Evolutionary conservation across 2,888 invertebrate species (phyloP).

Genomic region (Steinernema hermaphroditum): DNA sequence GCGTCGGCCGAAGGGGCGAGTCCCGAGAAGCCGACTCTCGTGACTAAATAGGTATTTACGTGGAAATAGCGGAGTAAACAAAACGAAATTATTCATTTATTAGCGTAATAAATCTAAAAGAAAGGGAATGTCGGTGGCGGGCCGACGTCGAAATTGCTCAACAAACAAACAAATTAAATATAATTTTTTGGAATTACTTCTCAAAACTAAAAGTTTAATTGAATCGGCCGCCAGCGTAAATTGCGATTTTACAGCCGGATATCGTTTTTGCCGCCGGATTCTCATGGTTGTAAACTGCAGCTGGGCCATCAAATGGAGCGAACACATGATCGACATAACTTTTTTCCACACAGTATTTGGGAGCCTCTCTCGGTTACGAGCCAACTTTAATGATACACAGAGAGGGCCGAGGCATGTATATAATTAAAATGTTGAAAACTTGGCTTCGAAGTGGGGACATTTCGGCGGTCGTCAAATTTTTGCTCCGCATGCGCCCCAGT

Average conservation of each 20-base stretch:
- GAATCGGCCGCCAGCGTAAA: background rate
- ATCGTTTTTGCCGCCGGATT: background rate
- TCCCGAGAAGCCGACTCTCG: too few relatives aligned
- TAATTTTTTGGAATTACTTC: too few relatives aligned
- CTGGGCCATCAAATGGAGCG: background rate
- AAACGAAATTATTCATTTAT: too few relatives aligned
- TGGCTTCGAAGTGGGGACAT: background rate
- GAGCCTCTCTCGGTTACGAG: constrained; percentile 13
- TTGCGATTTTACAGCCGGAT: constrained; percentile 7
- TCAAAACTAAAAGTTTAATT: too few relatives aligned
- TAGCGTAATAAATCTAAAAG: too few relatives aligned
- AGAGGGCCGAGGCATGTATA: background rate
- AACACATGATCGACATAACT: constrained; percentile 26
- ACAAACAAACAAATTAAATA: too few relatives aligned
- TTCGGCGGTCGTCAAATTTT: background rate
- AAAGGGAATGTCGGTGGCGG: too few relatives aligned
- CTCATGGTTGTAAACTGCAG: constrained; percentile 22
- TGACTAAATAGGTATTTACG: too few relatives aligned
- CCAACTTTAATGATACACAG: background rate
- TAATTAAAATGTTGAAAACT: constrained; percentile 1
- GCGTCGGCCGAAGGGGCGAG: too few relatives aligned
- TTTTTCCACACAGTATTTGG: background rate
- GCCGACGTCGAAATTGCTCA: too few relatives aligned
- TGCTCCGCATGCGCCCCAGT: background rate
- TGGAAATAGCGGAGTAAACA: too few relatives aligned